Conservation (phyloP, 2,888 invertebrate genomes). For the Ditula angustiorana region DNA sequence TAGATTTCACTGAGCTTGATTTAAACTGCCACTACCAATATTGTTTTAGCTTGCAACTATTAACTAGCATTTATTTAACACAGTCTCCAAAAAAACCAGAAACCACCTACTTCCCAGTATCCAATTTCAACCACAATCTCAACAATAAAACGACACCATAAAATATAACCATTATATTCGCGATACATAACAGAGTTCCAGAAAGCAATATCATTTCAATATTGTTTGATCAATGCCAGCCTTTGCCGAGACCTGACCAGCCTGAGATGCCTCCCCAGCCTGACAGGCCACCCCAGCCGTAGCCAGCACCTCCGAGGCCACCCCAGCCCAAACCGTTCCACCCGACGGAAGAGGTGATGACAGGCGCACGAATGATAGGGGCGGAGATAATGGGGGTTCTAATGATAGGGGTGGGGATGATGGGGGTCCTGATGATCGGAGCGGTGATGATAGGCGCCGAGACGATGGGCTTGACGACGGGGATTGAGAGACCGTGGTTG, state of each 20-base stretch:
- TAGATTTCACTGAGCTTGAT: too few relatives aligned
- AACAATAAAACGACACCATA: conserved; percentile 34
- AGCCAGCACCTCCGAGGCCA: conserved; percentile 19
- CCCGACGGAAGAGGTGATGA: conserved; percentile 32
- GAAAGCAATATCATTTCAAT: conserved; percentile 45
- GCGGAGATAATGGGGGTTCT: conserved; percentile 42
- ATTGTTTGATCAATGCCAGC: conserved; percentile 44
- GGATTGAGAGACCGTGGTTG: conserved; percentile 65
- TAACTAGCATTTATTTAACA: too few relatives aligned
- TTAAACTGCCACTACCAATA: neutral
- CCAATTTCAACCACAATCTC: neutral
- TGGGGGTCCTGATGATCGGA: conserved; percentile 50
- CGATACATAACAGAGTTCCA: conserved; percentile 25
- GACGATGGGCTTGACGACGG: conserved; percentile 47
- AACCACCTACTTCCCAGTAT: neutral
- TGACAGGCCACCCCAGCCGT: conserved; percentile 39
- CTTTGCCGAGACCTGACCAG: conserved; percentile 45
- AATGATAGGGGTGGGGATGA: conserved; percentile 50
- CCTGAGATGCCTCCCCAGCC: conserved; percentile 18
- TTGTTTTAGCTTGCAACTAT: too few relatives aligned
- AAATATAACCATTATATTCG: conserved; percentile 28
- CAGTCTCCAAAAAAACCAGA: neutral
- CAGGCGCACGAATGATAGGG: conserved; percentile 46
- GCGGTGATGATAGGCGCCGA: conserved; percentile 47
- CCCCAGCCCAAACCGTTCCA: conserved; percentile 36